Base-by-base conservation (phyloP, 2,888 invertebrate species). In the Limenitis camilla region DNA sequence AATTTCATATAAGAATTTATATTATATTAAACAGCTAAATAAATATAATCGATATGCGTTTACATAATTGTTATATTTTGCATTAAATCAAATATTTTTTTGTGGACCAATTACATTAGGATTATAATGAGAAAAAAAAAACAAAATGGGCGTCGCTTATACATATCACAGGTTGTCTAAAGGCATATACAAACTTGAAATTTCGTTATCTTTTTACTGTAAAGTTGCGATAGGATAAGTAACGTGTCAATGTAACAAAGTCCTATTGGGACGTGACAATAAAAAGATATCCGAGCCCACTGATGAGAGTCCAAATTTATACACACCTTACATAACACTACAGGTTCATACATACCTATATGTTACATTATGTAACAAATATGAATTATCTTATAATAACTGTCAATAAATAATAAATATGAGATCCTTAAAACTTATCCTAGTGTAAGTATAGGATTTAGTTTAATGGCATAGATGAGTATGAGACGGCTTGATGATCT, bases 81-180 rank as follows among this genome's bases (percentile, higher is more conserved):
- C 32, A n/a, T 6, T 45, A 10, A 29, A 45, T 11, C 29, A 45
- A 28, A 36, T 36, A 45, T 36, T 1, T 35, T 10, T 11, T 11
- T 32, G 43, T 27, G 35, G 8, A 1, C 8, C 29, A 28, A 30
- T 10, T 7, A 29, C 11, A 10, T 35, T 11, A 8, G 7, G 10
- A 30, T 31, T 27, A 39, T 5, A 53, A 29, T 42, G 19, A 11
- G 40, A 30, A 42, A 33, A 38, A 9, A 46, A 9, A 53, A 46
- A 32, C 4, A 40, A 49, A 48, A 31, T 35, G 44, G 39, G 27
- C 43, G 31, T 40, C 32, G 44, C 44, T 44, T 36, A 47, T 52
- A 52, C 38, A 55, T 55, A 55, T 55, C 55, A 55, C 55, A 55
- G 55, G 55, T 52, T 51, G 33, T 45, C 55, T 55, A 52, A 55